A percentile compares a stretch with the other conserved stretches of the same genome.
These are phyloP conservation scores for Malthinus flaveolus DNA, from an alignment of 2,888 invertebrate species.

Conservation along the genomic window DNA sequence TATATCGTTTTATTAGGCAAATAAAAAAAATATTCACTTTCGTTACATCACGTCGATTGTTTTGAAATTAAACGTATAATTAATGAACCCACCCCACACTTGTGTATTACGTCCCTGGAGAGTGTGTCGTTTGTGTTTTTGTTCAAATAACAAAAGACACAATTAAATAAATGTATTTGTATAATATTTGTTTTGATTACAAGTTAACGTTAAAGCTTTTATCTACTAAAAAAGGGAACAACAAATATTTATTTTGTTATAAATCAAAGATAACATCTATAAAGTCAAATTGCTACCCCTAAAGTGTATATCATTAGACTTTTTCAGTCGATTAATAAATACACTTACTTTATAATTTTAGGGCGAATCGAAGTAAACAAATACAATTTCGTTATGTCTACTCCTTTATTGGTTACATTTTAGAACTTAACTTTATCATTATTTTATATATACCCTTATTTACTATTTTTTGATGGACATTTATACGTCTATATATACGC, in stretches of 20 bases:
- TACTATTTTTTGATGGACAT: slow-evolving; percentile 30
- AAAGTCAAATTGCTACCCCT: slow-evolving; percentile 44
- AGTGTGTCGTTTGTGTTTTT: slow-evolving; percentile 7
- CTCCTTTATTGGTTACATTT: slow-evolving; percentile 14
- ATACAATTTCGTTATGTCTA: too few relatives aligned
- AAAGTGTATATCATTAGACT: slow-evolving; percentile 35
- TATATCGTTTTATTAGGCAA: too few relatives aligned
- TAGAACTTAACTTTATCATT: not conserved
- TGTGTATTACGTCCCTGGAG: not conserved
- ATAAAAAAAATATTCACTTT: not conserved
- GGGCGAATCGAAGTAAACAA: slow-evolving; percentile 26
- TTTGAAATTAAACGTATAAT: too few relatives aligned
- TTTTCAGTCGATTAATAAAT: slow-evolving; percentile 27
- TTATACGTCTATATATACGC: too few relatives aligned
- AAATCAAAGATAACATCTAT: slow-evolving; percentile 52
- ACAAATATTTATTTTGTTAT: slow-evolving; percentile 48
- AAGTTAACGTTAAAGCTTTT: slow-evolving; percentile 34
- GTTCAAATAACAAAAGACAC: slow-evolving; percentile 16
- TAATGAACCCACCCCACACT: not conserved
- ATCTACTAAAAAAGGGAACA: slow-evolving; percentile 19
- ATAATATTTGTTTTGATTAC: slow-evolving; percentile 27
- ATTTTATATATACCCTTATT: not conserved
- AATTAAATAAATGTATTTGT: slow-evolving; percentile 11
- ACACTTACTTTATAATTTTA: not conserved
- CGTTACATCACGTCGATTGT: too few relatives aligned